Percentiles rank a stretch among this genome's conserved stretches.
phyloP scores from a whole-genome alignment of 35 echinoderm and acorn worm species.

The Hemicentrotus pulcherrimus region DNA sequence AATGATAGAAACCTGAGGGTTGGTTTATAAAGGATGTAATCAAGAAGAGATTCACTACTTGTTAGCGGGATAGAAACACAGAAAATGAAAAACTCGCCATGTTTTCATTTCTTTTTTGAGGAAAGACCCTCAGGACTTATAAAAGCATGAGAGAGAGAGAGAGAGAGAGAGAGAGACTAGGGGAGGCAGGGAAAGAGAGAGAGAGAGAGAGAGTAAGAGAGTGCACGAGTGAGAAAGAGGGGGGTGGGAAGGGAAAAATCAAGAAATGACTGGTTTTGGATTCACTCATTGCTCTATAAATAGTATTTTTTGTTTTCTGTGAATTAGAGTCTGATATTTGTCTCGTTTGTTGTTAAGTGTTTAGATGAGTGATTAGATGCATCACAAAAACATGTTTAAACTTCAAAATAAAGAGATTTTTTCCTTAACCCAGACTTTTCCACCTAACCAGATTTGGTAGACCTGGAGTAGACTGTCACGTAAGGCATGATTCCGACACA shows the following conservation, averaged over 20 bases:
- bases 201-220: no score
- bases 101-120: not conserved
- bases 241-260: no score
- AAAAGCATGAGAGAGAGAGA: not conserved
- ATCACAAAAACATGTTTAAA: not conserved
- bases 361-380: not conserved
- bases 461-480: slow-evolving; percentile 98
- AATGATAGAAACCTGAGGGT: not conserved
- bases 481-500: slow-evolving; percentile 92
- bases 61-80: not conserved
- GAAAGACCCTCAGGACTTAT: not conserved
- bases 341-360: not conserved
- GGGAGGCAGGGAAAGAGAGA: no score
- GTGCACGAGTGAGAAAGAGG: no score
- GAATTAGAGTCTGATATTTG: no score
- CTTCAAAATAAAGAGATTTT: not conserved
- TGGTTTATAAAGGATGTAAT: not conserved
- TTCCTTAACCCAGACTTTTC: slow-evolving; percentile 20
- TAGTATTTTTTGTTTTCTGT: not conserved
- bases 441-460: slow-evolving; percentile 85
- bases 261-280: no score
- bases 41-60: not conserved
- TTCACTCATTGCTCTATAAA: not conserved
- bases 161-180: not conserved
- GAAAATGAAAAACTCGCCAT: no score